Base-by-base conservation (phyloP, 2,113 vertebrate species). In the Rhinopomastus cyanomelas region DNA sequence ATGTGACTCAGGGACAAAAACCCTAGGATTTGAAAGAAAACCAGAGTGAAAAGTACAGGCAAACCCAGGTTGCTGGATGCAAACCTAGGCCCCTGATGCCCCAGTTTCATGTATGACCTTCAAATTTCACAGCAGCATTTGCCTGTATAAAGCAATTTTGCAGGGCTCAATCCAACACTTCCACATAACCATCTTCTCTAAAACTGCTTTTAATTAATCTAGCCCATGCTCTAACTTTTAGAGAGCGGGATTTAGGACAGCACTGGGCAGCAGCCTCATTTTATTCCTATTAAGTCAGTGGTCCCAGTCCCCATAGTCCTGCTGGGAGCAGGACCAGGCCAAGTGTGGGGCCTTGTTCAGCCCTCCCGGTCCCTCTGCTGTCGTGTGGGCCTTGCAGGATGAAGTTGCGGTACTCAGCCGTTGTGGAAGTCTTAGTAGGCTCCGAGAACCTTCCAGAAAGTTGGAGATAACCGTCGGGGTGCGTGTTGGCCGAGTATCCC, bases 191-290 rank as follows among this genome's bases (percentile, higher is more conserved):
- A 6, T 32, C 74, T 85, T 49, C 85, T 44, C 66, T 87, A 86
- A 92, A 89, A 53, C 73, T 93, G 90, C 30, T 92, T 92, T 92
- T 92, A 94, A 95, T 95, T 93, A 92, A 90, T 73, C 84, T 81
- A 23, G 85, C 84, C 89, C 67, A 59, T 87, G 87, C 37, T 87
- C 91, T 85, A 69, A 85, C 59, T 73, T 85, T 78, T 90, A 87
- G 87, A 82, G 91, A 87, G 89, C 26, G 51, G 85, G 89, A 85
- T 92, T 95, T 80, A 66, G 57, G 72, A 84, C 84, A 84, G 74
- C 74, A 42, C 66, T 55, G 87, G 81, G 89, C 91, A 93, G 62
- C 74, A 69, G 84, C 32, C 64, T 82, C 27, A 23, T 60, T 95
- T 82, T 72, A 93, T 94, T 90, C 87, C 89, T 87, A 82, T 89